phyloP scores from a whole-genome alignment of 2,888 invertebrate genomes.

The Zaprionus lineosus region DNA sequence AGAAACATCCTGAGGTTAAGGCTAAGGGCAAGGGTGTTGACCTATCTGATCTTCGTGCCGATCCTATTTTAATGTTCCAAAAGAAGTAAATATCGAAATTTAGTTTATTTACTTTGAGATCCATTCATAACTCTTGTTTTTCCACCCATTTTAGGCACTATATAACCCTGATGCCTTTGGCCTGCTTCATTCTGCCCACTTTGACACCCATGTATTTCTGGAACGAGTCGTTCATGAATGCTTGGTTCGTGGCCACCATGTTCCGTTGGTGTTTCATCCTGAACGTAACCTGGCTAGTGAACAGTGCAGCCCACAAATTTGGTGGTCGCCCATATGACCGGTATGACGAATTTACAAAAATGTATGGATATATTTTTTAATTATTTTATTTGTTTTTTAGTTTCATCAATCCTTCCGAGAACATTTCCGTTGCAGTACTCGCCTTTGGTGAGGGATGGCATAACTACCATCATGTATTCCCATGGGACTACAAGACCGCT shows the following conservation, averaged over 20 bases:
- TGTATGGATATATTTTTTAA: not conserved
- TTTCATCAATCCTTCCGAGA: slow-evolving; percentile 87
- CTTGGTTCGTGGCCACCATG: slow-evolving; percentile 88
- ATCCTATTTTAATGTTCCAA: slow-evolving; percentile 93
- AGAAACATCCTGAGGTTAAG: slow-evolving; percentile 95
- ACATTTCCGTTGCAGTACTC: slow-evolving; percentile 85
- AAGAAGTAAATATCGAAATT: slow-evolving; percentile 88
- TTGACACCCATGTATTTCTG: slow-evolving; percentile 89
- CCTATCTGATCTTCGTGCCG: slow-evolving; percentile 90
- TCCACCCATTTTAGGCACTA: slow-evolving; percentile 86
- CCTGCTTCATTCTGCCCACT: slow-evolving; percentile 91
- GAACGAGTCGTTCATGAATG: slow-evolving; percentile 88
- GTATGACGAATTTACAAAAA: slow-evolving; percentile 77
- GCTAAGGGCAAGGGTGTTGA: slow-evolving; percentile 93
- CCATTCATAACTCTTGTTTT: not conserved
- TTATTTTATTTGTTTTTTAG: slow-evolving; percentile 71
- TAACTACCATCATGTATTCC: slow-evolving; percentile 92
- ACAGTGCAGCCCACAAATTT: slow-evolving; percentile 93
- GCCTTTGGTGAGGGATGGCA: slow-evolving; percentile 92
- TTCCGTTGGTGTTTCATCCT: slow-evolving; percentile 91
- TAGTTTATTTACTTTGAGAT: too few species aligned
- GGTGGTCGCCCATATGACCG: slow-evolving; percentile 90
- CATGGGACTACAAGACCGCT: slow-evolving; percentile 93
- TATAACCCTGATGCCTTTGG: slow-evolving; percentile 87
- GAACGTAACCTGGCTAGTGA: slow-evolving; percentile 95